Evolutionary conservation across 2,113 vertebrate species (phyloP), one percentile per base, ranked within the genome.

Genomic region (Saguinus imperator): DNA sequence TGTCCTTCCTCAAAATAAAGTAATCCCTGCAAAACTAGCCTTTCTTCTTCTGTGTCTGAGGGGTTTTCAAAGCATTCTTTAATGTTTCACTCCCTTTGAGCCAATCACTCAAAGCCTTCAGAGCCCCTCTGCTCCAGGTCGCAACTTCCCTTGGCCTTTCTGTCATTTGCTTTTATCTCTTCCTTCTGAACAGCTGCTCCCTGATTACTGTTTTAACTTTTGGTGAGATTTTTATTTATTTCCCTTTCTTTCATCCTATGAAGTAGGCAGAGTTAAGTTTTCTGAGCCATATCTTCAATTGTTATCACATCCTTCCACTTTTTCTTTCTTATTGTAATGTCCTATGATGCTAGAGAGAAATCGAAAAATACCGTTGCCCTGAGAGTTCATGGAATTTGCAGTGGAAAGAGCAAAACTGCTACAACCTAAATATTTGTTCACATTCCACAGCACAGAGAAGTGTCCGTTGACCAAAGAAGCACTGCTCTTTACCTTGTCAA

Each of bases 1-100:
- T 87, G 29, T 45, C 61, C 73, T 89, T 95, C 83, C 68, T 83
- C 58, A 66, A 91, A 68, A 88, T 79, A 94, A 93, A 89, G 95
- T 73, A 75, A 95, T 86, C 66, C 61, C 79, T 18, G 1, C 32
- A 80, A 96, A 95, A 91, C 94, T 70, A 89, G 83, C 79, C 87
- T 77, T 32, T 79, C 83, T 76, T 13, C 1, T 83, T 87, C 48
- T 27, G 75, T 3, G 27, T 95, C 58, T 94, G 96, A 95, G 96
- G 84, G 72, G 52, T 70, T 93, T 93, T 94, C 97, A 95, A 97
- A 97, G 95, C 61, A 6, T 6, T n/a, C 82, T 97, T 94, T 95
- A 55, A 93, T 93, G 91, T 94, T 55, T 70, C 1, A 3, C 77
- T 88, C 66, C 85, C 82, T 97, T 89, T 93, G 97, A 95, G 94